Evolutionary conservation across 2,888 invertebrate genomes (phyloP), one percentile per base, ranked within the genome.

Genomic region (Drosophila nr. fundita): DNA sequence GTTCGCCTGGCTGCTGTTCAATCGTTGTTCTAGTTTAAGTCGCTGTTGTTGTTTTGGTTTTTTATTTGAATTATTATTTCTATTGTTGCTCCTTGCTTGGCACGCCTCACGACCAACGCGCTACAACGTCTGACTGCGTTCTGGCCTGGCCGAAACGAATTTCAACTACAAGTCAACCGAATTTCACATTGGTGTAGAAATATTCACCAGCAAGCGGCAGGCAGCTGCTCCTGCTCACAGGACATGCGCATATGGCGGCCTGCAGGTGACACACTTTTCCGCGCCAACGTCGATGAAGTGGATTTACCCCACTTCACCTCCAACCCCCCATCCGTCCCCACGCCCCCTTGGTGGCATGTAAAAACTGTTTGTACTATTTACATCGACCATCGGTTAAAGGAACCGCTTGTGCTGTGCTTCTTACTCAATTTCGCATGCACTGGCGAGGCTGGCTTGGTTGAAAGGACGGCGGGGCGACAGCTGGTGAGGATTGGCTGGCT

Each of bases 121-220:
- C 83, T 87, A 70, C 83, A 82, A 91, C 89, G 87, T 84, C 89
- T 87, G 82, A 90, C 87, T 89, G 85, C 90, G 87, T 80, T 91
- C 91, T 91, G 91, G 83, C 67, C 53, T 53, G 53, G 30, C 71
- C 58, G 32, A 75, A 63, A 62, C 64, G 71, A 48, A 50, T 10
- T 24, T 57, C 61, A 48, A 55, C 38, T 57, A 60, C 68, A 52
- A 70, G 42, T 58, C 72, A 45, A 52, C 54, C 55, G 38, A 60
- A 34, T 49, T 32, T 64, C 45, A 38, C 66, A 59, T 74, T 81
- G 76, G 68, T 79, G 55, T 55, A 38, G 72, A 68, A 64, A 2
- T 27, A 61, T 77, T 76, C 85, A 87, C 83, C 86, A 83, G 69
- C 74, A 73, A 55, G 68, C 57, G 29, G 24, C 34, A 24, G 38